Conservation (phyloP, 2,113 vertebrate species). For the Otocyon megalotis region DNA sequence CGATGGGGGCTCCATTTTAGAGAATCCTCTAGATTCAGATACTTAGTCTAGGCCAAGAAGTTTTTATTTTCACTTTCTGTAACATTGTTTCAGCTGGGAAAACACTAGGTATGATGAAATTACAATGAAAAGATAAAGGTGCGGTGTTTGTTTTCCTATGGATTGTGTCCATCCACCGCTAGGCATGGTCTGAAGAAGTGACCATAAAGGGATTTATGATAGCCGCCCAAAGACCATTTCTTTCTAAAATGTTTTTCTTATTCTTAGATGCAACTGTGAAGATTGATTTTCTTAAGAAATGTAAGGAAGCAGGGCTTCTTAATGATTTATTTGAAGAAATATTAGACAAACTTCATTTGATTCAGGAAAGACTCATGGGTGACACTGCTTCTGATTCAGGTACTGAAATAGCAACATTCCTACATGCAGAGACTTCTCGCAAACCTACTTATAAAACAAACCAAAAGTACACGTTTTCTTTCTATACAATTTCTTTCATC, state of each 20-base stretch:
- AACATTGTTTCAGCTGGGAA: neutral
- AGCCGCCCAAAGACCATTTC: neutral
- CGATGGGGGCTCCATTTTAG: neutral
- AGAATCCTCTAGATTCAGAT: neutral
- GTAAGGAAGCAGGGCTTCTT: conserved; percentile 87
- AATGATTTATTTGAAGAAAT: conserved; percentile 87
- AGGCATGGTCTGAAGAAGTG: neutral
- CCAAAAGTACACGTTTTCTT: neutral
- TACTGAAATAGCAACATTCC: conserved; percentile 53
- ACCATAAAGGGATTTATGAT: neutral
- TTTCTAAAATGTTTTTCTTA: conserved; percentile 54
- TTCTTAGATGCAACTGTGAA: conserved; percentile 62
- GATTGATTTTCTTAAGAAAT: conserved; percentile 86
- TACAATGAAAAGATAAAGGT: neutral
- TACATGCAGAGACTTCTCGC: neutral
- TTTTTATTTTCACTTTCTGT: conserved; percentile 17
- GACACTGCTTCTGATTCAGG: conserved; percentile 87
- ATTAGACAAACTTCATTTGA: conserved; percentile 84
- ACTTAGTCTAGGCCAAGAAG: conserved; percentile 7
- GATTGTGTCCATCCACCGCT: neutral
- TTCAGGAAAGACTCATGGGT: conserved; percentile 85
- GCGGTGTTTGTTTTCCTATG: neutral
- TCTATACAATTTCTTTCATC: neutral
- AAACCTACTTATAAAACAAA: neutral
- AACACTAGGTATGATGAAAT: neutral